A percentile compares a stretch with the other conserved stretches of the same genome.
These are phyloP conservation scores for Coryphaenoides rupestris DNA, from an alignment of 2,113 vertebrate species.

Conservation along the genomic window DNA sequence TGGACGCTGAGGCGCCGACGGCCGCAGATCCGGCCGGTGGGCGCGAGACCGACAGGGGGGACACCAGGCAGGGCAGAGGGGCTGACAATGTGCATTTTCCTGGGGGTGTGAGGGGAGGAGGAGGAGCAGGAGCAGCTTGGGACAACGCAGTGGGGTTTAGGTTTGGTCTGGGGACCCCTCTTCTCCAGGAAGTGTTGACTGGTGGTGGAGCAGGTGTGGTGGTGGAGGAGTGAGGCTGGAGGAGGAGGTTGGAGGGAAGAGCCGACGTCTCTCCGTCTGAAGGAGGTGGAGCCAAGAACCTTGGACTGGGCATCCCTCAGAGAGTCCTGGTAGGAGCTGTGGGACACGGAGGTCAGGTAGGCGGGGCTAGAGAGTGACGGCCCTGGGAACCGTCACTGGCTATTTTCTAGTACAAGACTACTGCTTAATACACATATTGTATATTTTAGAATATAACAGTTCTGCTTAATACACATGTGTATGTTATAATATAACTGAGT, in stretches of 20 bases:
- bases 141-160: constrained; percentile 46
- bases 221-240: not conserved
- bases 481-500: no score
- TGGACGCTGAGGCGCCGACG: constrained; percentile 81
- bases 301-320: constrained; percentile 86
- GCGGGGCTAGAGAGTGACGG: no score
- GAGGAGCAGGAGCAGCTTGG: not conserved
- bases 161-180: constrained; percentile 72
- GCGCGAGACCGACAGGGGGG: constrained; percentile 45
- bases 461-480: no score
- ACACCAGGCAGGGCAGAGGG: constrained; percentile 65
- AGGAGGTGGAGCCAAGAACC: constrained; percentile 87
- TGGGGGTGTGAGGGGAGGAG: constrained; percentile 80
- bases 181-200: constrained; percentile 69
- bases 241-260: constrained; percentile 26
- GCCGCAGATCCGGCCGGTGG: constrained; percentile 76
- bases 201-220: constrained; percentile 36
- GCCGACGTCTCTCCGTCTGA: constrained; percentile 76
- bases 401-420: no score
- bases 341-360: no score
- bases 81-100: constrained; percentile 80
- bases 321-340: constrained; percentile 80
- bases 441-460: no score
- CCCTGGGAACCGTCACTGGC: no score
- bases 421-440: not conserved